Base-by-base conservation (phyloP, 2,797 vertebrate genomes). In the Acanthis flammea region DNA sequence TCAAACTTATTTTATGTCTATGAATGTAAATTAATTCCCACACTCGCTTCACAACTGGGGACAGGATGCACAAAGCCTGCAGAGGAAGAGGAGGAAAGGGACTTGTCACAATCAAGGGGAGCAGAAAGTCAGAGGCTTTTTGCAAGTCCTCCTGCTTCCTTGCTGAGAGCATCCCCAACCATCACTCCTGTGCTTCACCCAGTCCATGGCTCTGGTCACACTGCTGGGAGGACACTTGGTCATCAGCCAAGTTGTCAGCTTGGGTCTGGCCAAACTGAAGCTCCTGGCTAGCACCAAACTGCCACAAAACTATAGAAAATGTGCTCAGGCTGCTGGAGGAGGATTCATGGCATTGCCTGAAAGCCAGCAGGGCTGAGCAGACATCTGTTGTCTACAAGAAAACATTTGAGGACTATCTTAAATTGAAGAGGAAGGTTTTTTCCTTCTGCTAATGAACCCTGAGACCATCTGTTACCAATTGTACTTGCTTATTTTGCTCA, bases 401-500 rank as follows among this genome's bases (percentile, higher is more conserved):
- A 95, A 79, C 75, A 66, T 83, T 92, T 73, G 58, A 94, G 74
- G 74, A 82, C 90, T 83, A 92, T 93, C 94, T 95, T 95, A 95
- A 95, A 96, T 61, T 10, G 88, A 88, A 76, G 65, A 93, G 84
- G 93, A 94, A 95, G 85, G 79, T 92, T 90, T 90, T 90, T 91
- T 76, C 94, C 83, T 92, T 86, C 88, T 85, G 86, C 95, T 96
- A 96, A 96, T 92, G 94, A 97, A 95, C 79, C 70, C 72, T 3
- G 77, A 76, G 94, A 90, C 96, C 97, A 97, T 97, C 96, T 97
- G 97, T 88, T 95, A 90, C 74, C 86, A 75, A 92, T 89, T 90
- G 90, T 45, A 9, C 84, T 94, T 72, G 91, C 71, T 89, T 83
- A 81, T 95, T 76, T 78, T 2, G 0, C 62, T 94, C 85, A 88